A percentile compares a stretch with the other conserved stretches of the same genome.
Evolutionary conservation across 2,113 vertebrate genomes (phyloP).

Genomic region (Notiomystis cincta): DNA sequence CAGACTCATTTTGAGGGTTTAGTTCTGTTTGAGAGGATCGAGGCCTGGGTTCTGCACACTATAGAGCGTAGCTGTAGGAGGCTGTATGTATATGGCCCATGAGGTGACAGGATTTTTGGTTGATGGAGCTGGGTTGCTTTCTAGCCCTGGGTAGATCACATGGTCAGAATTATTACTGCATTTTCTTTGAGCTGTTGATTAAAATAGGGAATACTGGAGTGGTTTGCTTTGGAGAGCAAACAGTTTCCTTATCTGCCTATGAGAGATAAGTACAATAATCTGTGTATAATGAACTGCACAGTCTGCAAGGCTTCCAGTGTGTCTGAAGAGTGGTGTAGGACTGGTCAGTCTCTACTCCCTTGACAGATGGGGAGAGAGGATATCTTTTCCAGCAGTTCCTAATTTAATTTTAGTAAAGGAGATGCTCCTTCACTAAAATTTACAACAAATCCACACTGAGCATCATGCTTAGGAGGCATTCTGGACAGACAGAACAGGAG

Average conservation of each 20-base stretch:
- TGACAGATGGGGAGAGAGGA: neutral
- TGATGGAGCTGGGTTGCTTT: neutral
- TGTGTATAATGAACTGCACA: neutral
- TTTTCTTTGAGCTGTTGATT: neutral
- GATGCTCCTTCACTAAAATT: neutral
- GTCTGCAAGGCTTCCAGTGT: constrained; percentile 4
- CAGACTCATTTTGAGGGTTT: neutral
- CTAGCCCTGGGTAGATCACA: neutral
- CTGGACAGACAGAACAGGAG: neutral
- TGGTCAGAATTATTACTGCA: neutral
- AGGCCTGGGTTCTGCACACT: neutral
- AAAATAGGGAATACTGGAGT: neutral
- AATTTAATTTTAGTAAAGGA: neutral
- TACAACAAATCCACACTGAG: neutral
- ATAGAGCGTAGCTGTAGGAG: fast-evolving
- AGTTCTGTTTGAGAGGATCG: neutral
- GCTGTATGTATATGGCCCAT: fast-evolving
- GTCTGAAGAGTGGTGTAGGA: neutral
- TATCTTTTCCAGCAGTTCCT: neutral
- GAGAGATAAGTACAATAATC: neutral
- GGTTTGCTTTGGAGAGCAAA: neutral
- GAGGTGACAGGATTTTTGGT: neutral
- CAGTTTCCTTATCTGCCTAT: neutral
- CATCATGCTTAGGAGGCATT: fast-evolving
- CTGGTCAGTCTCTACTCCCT: neutral